Evolutionary conservation across 1,140 invertebrate species (phyloP), one percentile per base, ranked within the genome.

Genomic region (Macrosteles quadrilineatus): DNA sequence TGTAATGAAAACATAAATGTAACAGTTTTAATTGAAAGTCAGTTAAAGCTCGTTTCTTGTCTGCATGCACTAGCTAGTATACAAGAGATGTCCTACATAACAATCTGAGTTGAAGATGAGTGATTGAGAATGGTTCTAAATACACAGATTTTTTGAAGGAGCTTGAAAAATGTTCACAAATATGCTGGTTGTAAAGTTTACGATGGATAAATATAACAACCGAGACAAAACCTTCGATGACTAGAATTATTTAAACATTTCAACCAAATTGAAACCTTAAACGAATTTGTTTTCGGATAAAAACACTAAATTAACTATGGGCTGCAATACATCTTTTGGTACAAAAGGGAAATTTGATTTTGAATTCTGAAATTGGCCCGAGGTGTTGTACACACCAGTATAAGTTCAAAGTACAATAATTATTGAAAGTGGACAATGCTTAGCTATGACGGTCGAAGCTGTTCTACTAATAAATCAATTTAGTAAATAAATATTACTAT

Each of bases 311-410:
- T 23, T n/a, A 50, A n/a, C 47, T 4, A 50, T n/a, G 21, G 21
- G 21, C 47, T 50, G 47, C 17, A 23, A n/a, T 50, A 23, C n/a
- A 11, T 23, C 21, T 50, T 64, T 64, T n/a, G 23, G 29, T 32
- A 32, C 29, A 64, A 64, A 64, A 64, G n/a, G 29, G 32, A 64
- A 25, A 64, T 40, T 64, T 32, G 19, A 64, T 25, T 64, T 64
- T 64, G 19, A 64, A 64, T 32, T 14, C 17, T 64, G 59, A 64
- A 64, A 64, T 64, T 64, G 59, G 59, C 59, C 59, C 59, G 32
- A 25, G 59, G 32, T 64, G 59, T 64, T 31, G 29, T 31, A 25
- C 4, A 64, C 59, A 64, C 59, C 59, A 32, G 17, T 64, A 40
- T 64, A 32, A 59, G 27, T 59, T 59, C 27, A 59, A 25, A 23